Evolutionary conservation across 2,888 invertebrate species (phyloP), one percentile per base, ranked within the genome.

Genomic region (Notocelia uddmanniana): DNA sequence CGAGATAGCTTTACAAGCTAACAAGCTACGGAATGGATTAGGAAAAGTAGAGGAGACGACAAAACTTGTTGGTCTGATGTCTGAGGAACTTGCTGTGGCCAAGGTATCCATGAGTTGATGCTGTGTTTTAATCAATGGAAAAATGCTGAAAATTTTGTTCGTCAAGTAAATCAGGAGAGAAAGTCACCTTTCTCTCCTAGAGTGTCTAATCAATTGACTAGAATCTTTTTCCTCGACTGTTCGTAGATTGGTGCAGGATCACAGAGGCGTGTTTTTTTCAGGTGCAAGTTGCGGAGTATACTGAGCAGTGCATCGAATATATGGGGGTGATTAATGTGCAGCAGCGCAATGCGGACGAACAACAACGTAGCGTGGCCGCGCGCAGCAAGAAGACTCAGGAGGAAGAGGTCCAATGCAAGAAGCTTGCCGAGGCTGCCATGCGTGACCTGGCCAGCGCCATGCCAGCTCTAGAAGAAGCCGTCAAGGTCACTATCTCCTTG

Each of bases 41-140:
- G 96, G 95, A 59, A 98, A 98, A 91, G 97, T 98, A 69, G 97
- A 97, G 78, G 98, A 98, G 81, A 98, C 98, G 0, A 95, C 96
- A 41, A 95, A 79, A n/a, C 81, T 94, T 11, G 98, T 98, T 0
- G 96, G 96, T 67, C 95, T 95, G 73, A 98, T 98, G 97, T 97
- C 97, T 0, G 95, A 96, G 15, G 98, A 98, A 83, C 88, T 98
- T 71, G 97, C 96, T 76, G 91, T 95, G 6, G 97, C 98, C 3
- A 96, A 97, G 91, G 94, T 95, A 45, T 68, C 23, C 8, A 31
- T 31, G 31, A 6, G 26, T 26, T 5, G 31, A 31, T 31, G 8
- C 31, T 6, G 31, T 31, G 31, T 31, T 31, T 5, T 31, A 1
- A 31, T 31, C 31, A 31, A 31, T 0, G 8, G 8, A 31, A 31